Base-by-base conservation (phyloP, 2,113 vertebrate genomes). In the Gadus macrocephalus region DNA sequence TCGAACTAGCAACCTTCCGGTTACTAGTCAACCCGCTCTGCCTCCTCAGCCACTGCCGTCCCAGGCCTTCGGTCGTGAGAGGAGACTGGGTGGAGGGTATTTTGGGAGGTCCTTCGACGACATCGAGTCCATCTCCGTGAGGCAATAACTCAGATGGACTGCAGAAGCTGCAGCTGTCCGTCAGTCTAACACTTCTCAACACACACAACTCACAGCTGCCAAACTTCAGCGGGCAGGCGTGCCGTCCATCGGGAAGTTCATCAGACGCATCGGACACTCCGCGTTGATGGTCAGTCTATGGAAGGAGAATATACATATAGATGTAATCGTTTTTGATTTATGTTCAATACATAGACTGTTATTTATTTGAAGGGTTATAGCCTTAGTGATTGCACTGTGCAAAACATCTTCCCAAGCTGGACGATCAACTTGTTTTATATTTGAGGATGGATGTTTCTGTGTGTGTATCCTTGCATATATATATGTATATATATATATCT, bases 161-260 rank as follows among this genome's bases (percentile, higher is more conserved):
- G 59, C 72, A 75, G 64, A 83, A 78, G 80, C 63, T 59, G 69
- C 67, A 78, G 71, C 77, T 76, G 76, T 73, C 81, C 79, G 82
- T 83, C 82, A 74, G 27, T 14, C 28, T 20, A 56, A 72, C 9
- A 49, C 69, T 38, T 58, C 70, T 76, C 38, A 68, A 76, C 27
- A 55, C 64, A 71, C 9, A 72, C 20, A 68, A 92, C 93, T 90
- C 85, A 94, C 93, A 94, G 79, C 93, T 94, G 60, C 93, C 93
- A 78, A 94, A 94, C 82, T 94, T 94, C 73, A 94, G 90, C 3
- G 93, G 93, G 83, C 93, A 94, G 27, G 93, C 89, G 42, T 94
- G 42, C 93, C 93, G 5, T 94, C 93, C 93, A 94, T 94, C 6
- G 93, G 93, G 73, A 94, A 94, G 87, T 94, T 93, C 74, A 94